These are phyloP conservation scores for Litoditis marina DNA, from an alignment of 2,888 invertebrate species.

Conservation along the genomic window DNA sequence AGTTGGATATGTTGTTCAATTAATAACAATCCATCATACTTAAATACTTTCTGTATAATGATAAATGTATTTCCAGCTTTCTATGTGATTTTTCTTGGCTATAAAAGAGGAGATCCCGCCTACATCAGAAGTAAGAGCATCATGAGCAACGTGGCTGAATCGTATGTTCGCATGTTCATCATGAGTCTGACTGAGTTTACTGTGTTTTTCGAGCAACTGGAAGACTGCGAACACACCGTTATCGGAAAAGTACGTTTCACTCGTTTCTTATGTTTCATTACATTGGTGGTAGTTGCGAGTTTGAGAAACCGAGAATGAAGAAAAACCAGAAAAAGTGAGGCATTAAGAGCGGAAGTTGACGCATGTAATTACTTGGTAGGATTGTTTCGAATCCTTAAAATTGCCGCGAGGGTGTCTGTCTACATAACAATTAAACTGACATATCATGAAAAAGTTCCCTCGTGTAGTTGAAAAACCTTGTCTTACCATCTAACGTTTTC, in stretches of 20 bases:
- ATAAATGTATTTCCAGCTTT: slow-evolving; percentile 50
- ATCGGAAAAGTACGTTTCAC: slow-evolving; percentile 46
- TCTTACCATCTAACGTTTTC: not conserved
- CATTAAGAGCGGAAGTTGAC: too few relatives aligned
- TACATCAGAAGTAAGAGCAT: slow-evolving; percentile 26
- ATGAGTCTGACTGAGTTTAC: slow-evolving; percentile 97
- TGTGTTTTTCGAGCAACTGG: slow-evolving; percentile 84
- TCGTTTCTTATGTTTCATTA: not conserved
- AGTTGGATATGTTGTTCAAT: too few relatives aligned
- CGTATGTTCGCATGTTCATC: slow-evolving; percentile 81
- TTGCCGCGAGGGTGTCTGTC: too few relatives aligned
- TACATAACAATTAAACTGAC: too few relatives aligned
- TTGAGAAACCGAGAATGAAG: too few relatives aligned
- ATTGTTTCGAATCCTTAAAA: too few relatives aligned
- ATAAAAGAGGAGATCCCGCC: slow-evolving; percentile 33
- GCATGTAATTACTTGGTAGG: too few relatives aligned
- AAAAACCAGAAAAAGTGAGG: not conserved
- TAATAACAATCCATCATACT: too few relatives aligned
- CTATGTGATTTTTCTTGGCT: slow-evolving; percentile 66
- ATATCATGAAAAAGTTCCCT: too few relatives aligned
- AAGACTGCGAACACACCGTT: slow-evolving; percentile 75
- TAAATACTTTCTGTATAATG: too few relatives aligned
- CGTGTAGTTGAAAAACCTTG: not conserved
- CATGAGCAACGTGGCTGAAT: slow-evolving; percentile 77
- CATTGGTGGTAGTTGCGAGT: not conserved